Evolutionary conservation across 2,888 invertebrate species (phyloP).

Genomic region (Catocala sponsa): DNA sequence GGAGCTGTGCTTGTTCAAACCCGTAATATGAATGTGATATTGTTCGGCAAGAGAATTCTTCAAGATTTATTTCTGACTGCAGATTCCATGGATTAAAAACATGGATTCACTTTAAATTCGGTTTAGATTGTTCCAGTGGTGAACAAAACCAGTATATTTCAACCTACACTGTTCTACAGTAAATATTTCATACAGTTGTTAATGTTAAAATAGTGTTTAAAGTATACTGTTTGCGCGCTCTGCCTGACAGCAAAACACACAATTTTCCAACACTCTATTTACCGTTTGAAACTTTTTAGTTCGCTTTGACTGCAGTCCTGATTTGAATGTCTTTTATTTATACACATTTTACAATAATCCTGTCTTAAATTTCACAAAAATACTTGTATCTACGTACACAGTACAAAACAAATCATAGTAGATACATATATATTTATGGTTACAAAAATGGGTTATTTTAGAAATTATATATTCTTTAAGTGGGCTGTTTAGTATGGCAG

Average conservation of each 20-base stretch:
- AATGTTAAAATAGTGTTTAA: not conserved
- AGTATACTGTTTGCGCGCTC: constrained; percentile 1
- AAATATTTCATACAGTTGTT: not conserved
- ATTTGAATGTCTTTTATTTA: not conserved
- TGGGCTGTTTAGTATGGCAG: too few species aligned
- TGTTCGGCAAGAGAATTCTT: constrained; percentile 5
- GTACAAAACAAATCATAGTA: too few species aligned
- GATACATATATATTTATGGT: too few species aligned
- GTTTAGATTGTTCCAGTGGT: not conserved
- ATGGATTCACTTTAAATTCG: not conserved
- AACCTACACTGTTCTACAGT: not conserved
- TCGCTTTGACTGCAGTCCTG: not conserved
- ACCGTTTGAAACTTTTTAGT: constrained; percentile 10
- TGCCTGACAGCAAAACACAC: constrained; percentile 5
- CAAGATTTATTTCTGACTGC: constrained; percentile 2
- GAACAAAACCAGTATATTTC: not conserved
- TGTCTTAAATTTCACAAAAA: not conserved
- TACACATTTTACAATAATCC: not conserved
- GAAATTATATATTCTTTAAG: too few species aligned
- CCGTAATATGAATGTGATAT: constrained; percentile 8
- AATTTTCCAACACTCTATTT: constrained; percentile 11
- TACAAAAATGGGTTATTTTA: too few species aligned
- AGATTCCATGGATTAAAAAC: not conserved
- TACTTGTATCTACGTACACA: not conserved
- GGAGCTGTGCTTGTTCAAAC: not conserved